Percentiles rank a stretch among this genome's conserved stretches.
These are phyloP conservation scores for Protobothrops flavoviridis DNA, from an alignment of 2,113 vertebrate genomes.

Conservation along the genomic window DNA sequence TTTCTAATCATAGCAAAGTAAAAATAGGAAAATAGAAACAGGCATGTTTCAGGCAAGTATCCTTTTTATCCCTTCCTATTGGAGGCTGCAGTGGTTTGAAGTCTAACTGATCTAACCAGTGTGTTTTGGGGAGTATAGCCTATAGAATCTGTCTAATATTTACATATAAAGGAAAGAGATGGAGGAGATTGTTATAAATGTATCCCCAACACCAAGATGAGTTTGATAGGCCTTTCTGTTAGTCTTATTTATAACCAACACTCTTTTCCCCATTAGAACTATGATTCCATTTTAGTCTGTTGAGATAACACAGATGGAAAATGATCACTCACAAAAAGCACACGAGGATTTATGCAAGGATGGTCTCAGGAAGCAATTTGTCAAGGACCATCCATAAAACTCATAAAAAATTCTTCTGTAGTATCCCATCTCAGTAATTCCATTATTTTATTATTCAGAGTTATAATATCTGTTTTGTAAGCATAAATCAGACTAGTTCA, in stretches of 20 bases:
- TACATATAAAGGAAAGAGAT: background rate
- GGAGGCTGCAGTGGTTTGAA: background rate
- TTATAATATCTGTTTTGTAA: background rate
- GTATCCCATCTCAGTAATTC: background rate
- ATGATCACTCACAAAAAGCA: background rate
- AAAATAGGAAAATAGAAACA: background rate
- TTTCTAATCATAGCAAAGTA: background rate
- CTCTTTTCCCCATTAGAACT: background rate
- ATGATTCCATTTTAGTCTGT: background rate
- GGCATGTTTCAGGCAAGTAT: background rate
- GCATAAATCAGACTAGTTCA: background rate
- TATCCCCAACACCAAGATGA: background rate
- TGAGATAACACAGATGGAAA: background rate
- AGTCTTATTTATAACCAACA: background rate
- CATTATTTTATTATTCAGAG: background rate
- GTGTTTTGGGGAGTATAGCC: background rate
- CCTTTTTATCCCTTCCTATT: background rate
- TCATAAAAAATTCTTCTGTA: background rate
- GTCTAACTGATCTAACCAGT: background rate
- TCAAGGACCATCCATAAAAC: background rate
- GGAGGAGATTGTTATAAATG: background rate
- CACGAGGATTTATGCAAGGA: background rate
- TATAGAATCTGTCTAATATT: background rate
- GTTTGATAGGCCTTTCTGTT: background rate
- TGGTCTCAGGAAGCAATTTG: background rate